Conservation (phyloP, 2,888 invertebrate species). For the Spialia ferax region DNA sequence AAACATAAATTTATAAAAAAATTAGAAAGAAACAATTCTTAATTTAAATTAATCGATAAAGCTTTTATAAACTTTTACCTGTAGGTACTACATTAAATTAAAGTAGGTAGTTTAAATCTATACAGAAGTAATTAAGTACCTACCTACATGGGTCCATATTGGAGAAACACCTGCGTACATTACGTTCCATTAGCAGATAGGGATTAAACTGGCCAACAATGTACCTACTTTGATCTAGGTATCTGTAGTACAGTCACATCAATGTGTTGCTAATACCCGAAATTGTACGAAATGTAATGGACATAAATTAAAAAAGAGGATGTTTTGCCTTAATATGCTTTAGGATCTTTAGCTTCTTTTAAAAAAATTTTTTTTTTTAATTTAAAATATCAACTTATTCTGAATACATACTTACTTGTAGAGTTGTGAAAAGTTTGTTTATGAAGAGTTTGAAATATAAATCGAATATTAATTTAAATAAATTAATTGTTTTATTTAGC, state of each 20-base stretch:
- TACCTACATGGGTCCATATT: conserved; percentile 35
- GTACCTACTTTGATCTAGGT: conserved; percentile 3
- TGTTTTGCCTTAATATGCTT: not conserved
- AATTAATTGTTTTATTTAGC: too few relatives aligned
- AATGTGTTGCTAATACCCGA: not conserved
- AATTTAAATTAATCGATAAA: not conserved
- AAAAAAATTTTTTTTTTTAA: too few relatives aligned
- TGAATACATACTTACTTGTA: too few relatives aligned
- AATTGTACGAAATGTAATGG: conserved; percentile 5
- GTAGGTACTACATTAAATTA: not conserved
- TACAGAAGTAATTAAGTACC: not conserved
- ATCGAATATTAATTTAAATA: too few relatives aligned
- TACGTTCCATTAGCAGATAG: conserved; percentile 78
- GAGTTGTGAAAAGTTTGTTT: too few relatives aligned
- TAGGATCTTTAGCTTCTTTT: not conserved
- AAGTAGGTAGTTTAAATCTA: not conserved
- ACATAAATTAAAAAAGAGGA: not conserved
- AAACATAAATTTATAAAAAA: too few relatives aligned
- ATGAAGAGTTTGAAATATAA: too few relatives aligned
- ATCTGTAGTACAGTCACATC: not conserved
- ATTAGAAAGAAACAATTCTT: not conserved
- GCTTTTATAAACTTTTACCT: too few relatives aligned
- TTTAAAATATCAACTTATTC: too few relatives aligned
- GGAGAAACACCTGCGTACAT: conserved; percentile 55
- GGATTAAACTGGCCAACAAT: conserved; percentile 68